phyloP scores from a whole-genome alignment of 2,888 invertebrate species.

The Hirtodrosophila trivittata region DNA sequence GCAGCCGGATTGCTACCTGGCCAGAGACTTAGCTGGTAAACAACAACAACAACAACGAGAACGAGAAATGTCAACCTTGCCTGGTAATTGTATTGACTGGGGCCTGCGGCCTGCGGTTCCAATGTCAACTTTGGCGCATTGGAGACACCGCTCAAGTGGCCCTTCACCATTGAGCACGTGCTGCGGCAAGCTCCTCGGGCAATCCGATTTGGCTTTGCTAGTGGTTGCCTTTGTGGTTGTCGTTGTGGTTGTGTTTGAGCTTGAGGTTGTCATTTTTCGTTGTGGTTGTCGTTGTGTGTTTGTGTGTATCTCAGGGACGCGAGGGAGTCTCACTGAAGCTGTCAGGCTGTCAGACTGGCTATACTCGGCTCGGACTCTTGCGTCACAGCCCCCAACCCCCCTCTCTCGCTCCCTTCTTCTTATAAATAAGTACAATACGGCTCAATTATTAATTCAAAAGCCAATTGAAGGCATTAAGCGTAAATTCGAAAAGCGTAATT shows the following conservation, averaged over 20 bases:
- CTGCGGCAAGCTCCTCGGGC: conserved; percentile 34
- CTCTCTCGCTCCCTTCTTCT: conserved; percentile 1
- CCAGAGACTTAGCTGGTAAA: no score
- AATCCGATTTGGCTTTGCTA: conserved; percentile 29
- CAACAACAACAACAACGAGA: background rate
- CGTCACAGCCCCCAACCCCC: conserved; percentile 27
- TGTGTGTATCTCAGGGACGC: conserved; percentile 20
- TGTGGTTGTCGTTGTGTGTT: conserved; percentile 17
- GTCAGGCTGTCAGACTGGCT: conserved; percentile 7
- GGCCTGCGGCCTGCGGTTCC: conserved; percentile 23
- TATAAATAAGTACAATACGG: conserved; percentile 54
- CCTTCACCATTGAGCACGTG: conserved; percentile 48
- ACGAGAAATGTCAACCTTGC: conserved; percentile 32
- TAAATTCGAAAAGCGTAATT: conserved; percentile 71
- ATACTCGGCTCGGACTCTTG: conserved; percentile 11
- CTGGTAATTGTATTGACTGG: conserved; percentile 41
- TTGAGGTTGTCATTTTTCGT: background rate
- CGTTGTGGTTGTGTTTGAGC: conserved; percentile 22
- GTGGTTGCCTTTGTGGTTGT: conserved; percentile 7
- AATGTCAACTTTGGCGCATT: conserved; percentile 72
- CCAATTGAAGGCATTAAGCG: conserved; percentile 78
- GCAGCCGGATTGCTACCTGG: no score
- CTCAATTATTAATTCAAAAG: conserved; percentile 78
- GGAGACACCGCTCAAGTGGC: conserved; percentile 53
- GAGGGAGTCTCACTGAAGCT: conserved; percentile 1